Conservation (phyloP, 1,140 invertebrate genomes). For the Drosophila novamexicana region DNA sequence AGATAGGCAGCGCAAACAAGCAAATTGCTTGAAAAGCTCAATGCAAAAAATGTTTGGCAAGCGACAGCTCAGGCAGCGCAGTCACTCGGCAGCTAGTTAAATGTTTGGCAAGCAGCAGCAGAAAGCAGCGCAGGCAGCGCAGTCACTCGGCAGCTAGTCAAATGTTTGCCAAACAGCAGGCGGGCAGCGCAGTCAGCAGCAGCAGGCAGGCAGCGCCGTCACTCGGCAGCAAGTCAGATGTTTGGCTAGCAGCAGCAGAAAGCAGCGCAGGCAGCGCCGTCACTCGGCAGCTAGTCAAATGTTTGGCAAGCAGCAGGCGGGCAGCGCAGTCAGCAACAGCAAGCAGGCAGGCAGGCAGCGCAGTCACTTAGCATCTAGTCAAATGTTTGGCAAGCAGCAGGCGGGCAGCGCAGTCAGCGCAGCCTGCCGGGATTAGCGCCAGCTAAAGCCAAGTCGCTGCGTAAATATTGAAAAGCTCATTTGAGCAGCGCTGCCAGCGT, state of each 20-base stretch:
- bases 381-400: no score
- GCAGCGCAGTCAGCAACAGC: no score
- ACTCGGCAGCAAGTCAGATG: no score
- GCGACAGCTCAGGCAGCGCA: not conserved
- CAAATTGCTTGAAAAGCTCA: slow-evolving; percentile 71
- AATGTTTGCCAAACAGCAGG: not conserved
- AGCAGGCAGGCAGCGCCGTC: not conserved
- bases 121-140: no score
- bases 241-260: not conserved
- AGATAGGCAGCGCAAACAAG: slow-evolving; percentile 69
- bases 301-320: no score
- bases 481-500: slow-evolving; percentile 52
- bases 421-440: slow-evolving; percentile 49
- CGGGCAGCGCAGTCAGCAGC: not conserved
- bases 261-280: no score
- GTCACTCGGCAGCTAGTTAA: no score
- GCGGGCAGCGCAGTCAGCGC: not conserved
- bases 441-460: slow-evolving; percentile 64
- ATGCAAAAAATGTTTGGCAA: slow-evolving; percentile 62
- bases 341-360: no score
- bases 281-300: no score
- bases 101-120: not conserved
- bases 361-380: no score
- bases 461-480: slow-evolving; percentile 79
- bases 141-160: no score